Percentiles rank a stretch among this genome's conserved stretches.
Evolutionary conservation across 2,113 vertebrate genomes (phyloP).

Genomic region (Hylia prasina): DNA sequence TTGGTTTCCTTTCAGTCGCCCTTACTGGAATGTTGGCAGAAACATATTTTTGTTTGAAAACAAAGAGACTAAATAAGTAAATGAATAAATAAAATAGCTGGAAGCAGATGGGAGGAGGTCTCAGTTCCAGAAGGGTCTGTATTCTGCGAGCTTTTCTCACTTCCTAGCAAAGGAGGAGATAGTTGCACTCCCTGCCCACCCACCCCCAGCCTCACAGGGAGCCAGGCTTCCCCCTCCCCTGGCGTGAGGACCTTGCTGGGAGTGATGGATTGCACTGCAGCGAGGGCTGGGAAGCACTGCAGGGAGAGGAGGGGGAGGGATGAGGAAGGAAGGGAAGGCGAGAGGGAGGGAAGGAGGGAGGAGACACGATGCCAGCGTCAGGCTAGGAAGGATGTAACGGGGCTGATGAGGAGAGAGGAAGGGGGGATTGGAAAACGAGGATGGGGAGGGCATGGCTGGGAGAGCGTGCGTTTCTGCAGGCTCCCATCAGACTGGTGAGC

Average conservation of each 20-base stretch:
- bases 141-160: neutral
- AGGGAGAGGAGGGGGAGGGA: slow-evolving; percentile 32
- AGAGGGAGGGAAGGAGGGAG: slow-evolving; percentile 7
- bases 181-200: neutral
- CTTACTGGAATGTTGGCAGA: slow-evolving; percentile 54
- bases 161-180: neutral
- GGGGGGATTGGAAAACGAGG: neutral
- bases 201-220: neutral
- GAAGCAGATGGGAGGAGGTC: neutral
- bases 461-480: neutral
- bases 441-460: neutral
- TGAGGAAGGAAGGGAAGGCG: slow-evolving; percentile 9
- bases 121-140: neutral
- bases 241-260: neutral
- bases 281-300: slow-evolving; percentile 34
- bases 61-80: slow-evolving; percentile 46
- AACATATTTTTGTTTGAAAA: slow-evolving; percentile 28
- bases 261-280: slow-evolving; percentile 73
- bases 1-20: slow-evolving; percentile 47
- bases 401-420: neutral
- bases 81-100: slow-evolving; percentile 36
- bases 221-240: neutral
- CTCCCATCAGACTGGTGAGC: neutral
- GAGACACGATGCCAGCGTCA: slow-evolving; percentile 35
- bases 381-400: slow-evolving; percentile 35